phyloP scores from a whole-genome alignment of 2,888 invertebrate genomes.

The Sesia bembeciformis region DNA sequence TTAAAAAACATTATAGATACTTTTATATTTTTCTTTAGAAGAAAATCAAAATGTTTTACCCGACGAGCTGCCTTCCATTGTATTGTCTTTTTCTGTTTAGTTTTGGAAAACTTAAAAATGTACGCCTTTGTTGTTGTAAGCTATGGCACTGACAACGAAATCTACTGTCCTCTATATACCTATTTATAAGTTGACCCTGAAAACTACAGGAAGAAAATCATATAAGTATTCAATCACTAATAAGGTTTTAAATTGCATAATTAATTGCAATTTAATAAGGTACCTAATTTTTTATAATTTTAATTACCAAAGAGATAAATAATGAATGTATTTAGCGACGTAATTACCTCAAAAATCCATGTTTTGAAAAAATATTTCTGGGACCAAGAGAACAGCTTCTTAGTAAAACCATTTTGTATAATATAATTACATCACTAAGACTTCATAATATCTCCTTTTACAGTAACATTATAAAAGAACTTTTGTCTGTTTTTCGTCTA shows the following conservation, averaged over 20 bases:
- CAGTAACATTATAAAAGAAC: too few relatives aligned
- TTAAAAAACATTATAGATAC: too few relatives aligned
- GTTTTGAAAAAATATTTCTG: conserved; percentile 22
- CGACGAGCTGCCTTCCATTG: conserved; percentile 82
- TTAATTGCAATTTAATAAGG: too few relatives aligned
- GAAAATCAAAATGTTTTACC: conserved; percentile 62
- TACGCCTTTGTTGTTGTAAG: conserved; percentile 31
- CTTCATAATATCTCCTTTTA: too few relatives aligned
- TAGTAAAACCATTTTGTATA: conserved; percentile 31
- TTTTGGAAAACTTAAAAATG: conserved; percentile 49
- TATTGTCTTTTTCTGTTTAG: conserved; percentile 77
- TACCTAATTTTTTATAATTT: background rate
- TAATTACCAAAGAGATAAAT: background rate
- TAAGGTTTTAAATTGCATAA: too few relatives aligned
- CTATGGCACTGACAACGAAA: conserved; percentile 47
- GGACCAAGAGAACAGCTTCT: conserved; percentile 21
- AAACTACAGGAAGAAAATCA: conserved; percentile 29
- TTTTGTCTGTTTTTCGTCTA: too few relatives aligned
- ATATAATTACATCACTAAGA: too few relatives aligned
- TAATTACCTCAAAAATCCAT: conserved; percentile 26
- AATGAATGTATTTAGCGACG: background rate
- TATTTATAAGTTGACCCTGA: conserved; percentile 72
- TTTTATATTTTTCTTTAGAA: background rate
- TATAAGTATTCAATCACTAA: too few relatives aligned
- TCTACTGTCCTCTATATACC: conserved; percentile 21